These are phyloP conservation scores for Caenorhabditis tropicalis DNA, from an alignment of 1,140 invertebrate species.

Conservation along the genomic window DNA sequence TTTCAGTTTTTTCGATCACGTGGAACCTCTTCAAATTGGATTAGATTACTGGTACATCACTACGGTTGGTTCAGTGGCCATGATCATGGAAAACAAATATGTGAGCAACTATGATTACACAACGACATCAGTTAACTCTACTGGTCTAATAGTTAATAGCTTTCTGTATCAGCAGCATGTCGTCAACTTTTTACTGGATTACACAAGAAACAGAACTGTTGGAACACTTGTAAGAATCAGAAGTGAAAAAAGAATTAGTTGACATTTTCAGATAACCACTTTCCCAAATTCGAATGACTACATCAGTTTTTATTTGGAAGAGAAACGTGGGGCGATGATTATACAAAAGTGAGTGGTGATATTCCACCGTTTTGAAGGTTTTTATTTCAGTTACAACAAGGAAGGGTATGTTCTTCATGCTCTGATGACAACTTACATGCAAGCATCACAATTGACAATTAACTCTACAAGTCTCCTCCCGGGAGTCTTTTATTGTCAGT, in stretches of 20 bases:
- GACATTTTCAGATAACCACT: background rate
- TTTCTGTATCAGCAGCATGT: background rate
- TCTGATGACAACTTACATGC: background rate
- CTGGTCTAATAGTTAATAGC: background rate
- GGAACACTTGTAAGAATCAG: background rate
- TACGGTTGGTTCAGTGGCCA: background rate
- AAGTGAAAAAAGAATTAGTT: no score
- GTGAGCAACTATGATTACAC: background rate
- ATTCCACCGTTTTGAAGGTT: no score
- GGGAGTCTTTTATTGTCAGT: background rate
- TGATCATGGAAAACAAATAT: background rate
- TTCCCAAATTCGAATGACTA: background rate
- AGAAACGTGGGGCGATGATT: background rate
- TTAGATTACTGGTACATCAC: background rate
- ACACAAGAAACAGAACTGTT: background rate
- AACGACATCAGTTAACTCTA: background rate
- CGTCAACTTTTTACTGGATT: background rate
- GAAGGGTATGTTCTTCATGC: background rate
- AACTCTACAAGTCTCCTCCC: background rate
- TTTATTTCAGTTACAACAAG: background rate
- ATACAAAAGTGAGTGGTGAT: no score
- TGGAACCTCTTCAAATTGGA: background rate
- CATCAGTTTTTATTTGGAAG: background rate
- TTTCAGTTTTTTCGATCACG: background rate
- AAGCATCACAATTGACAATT: background rate